A percentile compares a stretch with the other conserved stretches of the same genome.
Evolutionary conservation across 2,113 vertebrate genomes (phyloP).

Genomic region (Protobothrops flavoviridis): DNA sequence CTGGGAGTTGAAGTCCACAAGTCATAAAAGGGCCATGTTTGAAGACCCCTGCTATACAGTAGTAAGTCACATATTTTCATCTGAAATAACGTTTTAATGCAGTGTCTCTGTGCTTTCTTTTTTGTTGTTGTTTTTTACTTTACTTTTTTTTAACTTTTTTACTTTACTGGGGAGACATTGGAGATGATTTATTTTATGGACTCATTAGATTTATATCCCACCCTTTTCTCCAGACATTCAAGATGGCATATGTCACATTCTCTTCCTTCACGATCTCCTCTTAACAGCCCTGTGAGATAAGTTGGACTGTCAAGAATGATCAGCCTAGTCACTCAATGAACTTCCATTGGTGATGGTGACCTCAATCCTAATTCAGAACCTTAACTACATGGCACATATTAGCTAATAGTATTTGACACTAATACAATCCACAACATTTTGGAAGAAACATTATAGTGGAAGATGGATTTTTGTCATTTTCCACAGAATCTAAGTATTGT

Average conservation of each 20-base stretch:
- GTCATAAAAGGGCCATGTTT: too few relatives aligned
- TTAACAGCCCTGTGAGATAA: not conserved
- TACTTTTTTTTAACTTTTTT: too few relatives aligned
- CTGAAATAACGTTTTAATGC: not conserved
- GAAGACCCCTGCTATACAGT: not conserved
- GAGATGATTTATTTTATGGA: not conserved
- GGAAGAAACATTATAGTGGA: not conserved
- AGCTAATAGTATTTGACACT: not conserved
- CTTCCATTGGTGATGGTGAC: not conserved
- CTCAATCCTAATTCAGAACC: not conserved
- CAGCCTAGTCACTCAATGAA: not conserved
- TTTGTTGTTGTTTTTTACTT: not conserved
- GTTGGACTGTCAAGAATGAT: not conserved
- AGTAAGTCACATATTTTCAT: not conserved
- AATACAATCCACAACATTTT: not conserved
- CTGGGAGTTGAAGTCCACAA: too few relatives aligned
- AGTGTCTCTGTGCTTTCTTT: not conserved
- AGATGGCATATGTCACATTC: not conserved
- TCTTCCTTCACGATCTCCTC: not conserved
- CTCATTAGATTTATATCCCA: not conserved
- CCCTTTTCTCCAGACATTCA: not conserved
- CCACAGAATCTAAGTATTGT: conserved; percentile 13
- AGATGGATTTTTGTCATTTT: not conserved
- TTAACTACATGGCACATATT: not conserved
- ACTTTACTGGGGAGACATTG: not conserved